These are phyloP conservation scores for Pseudolaguvia tuberculata DNA, from an alignment of 2,113 vertebrate genomes.

Conservation along the genomic window DNA sequence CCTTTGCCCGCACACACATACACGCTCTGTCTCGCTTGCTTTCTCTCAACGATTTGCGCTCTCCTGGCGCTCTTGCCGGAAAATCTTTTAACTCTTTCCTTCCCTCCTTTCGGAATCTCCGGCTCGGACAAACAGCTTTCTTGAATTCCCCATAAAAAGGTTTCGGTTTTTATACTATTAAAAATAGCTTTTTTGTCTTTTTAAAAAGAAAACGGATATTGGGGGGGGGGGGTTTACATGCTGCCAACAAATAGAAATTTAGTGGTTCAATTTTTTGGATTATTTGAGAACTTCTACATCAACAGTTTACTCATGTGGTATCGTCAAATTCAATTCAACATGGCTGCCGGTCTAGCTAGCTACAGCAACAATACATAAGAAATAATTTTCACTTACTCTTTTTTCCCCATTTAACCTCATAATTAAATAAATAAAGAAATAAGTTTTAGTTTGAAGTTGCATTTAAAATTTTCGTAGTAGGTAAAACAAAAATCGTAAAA, in stretches of 20 bases:
- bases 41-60: slow-evolving; percentile 35
- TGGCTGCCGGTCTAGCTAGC: slow-evolving; percentile 1
- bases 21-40: slow-evolving; percentile 34
- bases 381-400: neutral
- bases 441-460: too few species aligned
- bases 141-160: too few species aligned
- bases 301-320: too few species aligned
- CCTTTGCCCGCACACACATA: slow-evolving; percentile 28
- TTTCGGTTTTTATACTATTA: neutral
- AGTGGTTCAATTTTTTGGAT: too few species aligned
- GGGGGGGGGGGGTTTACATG: too few species aligned
- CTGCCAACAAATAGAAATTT: too few species aligned
- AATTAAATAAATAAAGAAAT: too few species aligned
- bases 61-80: slow-evolving; percentile 25
- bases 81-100: slow-evolving; percentile 46
- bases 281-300: too few species aligned
- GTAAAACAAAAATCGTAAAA: too few species aligned
- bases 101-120: neutral
- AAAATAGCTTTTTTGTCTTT: too few species aligned
- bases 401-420: too few species aligned
- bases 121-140: neutral
- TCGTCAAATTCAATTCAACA: slow-evolving; percentile 5
- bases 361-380: neutral
- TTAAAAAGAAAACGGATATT: neutral
- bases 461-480: too few species aligned